Base-by-base conservation (phyloP, 2,113 vertebrate species). In the Ochotona curzoniae region DNA sequence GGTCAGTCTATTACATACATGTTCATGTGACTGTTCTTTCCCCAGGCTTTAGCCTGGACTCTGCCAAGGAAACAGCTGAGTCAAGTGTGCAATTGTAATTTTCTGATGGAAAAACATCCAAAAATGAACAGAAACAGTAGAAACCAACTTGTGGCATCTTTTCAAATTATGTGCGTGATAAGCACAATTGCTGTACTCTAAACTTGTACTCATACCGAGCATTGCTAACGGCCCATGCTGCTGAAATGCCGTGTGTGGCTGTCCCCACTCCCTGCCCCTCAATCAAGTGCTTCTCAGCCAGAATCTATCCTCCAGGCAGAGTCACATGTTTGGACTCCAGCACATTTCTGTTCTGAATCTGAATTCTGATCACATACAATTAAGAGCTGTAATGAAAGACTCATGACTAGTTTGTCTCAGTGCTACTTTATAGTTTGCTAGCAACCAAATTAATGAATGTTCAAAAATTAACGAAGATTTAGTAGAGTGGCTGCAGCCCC, bases 401-500 rank as follows among this genome's bases (percentile, higher is more conserved):
- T 32, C 4, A 8, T 30, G 71, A 32, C 17, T 1, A 61, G 14
- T 30, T 66, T 73, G 0, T 23, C 51, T 13, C 8, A 66, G 49
- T 60, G 7, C 44, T 38, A 35, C 8, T 57, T 28, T 21, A 28
- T 21, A 11, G 2, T n/a, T 60, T 73, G 21, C 11, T 26, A 64
- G 7, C 54, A 76, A 44, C 5, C 71, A 7, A 73, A 26, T 2
- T 2, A 15, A 32, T 4, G 26, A 10, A 49, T 44, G 17, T n/a
- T 78, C 73, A 47, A 54, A 66, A 8, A 78, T 20, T 51, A 32
- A 91, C 38, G 26, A 30, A 5, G 74, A 61, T 81, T 54, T 32
- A 66, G 82, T 57, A 30, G 1, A 26, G 0, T 17, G 12, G 2
- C 14, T 0, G 4, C 4, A 15, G 7, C 6, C 13, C 25, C 7